Conservation (phyloP, 2,113 vertebrate species). For the Australoheros scitulus region DNA sequence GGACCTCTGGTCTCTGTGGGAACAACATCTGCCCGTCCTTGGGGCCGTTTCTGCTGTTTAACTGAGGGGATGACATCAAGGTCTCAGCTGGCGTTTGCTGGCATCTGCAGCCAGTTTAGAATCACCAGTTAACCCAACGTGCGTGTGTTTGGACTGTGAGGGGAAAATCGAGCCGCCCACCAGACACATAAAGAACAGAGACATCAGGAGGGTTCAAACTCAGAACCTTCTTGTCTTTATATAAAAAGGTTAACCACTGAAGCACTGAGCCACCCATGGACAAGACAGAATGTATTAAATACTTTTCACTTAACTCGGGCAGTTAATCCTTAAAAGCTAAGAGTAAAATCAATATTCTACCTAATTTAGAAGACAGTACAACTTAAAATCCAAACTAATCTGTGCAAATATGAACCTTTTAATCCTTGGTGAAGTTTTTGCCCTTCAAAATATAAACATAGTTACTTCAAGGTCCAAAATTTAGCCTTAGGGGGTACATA, state of each 20-base stretch:
- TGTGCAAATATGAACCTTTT: not conserved
- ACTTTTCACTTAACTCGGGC: not conserved
- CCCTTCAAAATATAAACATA: accelerated
- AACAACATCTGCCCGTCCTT: not conserved
- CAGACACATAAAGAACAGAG: not conserved
- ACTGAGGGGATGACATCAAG: not conserved
- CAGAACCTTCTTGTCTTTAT: accelerated
- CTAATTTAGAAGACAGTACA: not conserved
- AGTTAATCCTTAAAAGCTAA: not conserved
- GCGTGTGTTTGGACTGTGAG: no score
- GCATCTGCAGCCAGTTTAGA: not conserved
- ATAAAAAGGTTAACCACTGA: no score
- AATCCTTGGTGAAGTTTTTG: accelerated
- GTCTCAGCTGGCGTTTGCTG: not conserved
- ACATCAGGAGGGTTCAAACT: not conserved
- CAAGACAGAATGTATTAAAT: not conserved
- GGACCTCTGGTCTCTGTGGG: not conserved
- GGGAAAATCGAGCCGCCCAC: not conserved
- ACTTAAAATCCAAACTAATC: not conserved
- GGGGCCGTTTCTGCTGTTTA: accelerated
- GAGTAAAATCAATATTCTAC: not conserved
- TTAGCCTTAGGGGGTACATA: not conserved
- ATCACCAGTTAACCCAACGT: not conserved
- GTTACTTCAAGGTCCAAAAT: no score
- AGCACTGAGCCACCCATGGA: accelerated